A percentile compares a stretch with the other conserved stretches of the same genome.
These are phyloP conservation scores for Maconellicoccus hirsutus DNA, from an alignment of 1,140 invertebrate species.

Conservation along the genomic window DNA sequence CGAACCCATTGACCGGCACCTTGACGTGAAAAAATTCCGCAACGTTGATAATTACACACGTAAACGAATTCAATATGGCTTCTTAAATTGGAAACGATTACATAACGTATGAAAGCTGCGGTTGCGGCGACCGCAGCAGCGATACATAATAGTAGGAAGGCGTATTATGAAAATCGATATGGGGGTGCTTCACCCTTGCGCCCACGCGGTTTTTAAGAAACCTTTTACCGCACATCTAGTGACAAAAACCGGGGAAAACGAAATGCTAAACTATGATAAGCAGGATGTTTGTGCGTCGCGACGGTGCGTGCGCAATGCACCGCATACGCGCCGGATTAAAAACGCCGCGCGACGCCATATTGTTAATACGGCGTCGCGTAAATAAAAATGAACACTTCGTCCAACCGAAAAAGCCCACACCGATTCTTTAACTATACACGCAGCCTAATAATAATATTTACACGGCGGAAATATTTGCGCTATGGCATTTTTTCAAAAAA, in stretches of 20 bases:
- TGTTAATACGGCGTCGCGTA: slow-evolving; percentile 2
- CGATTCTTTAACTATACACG: not conserved
- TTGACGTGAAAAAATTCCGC: too few species aligned
- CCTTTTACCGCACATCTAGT: slow-evolving; percentile 4
- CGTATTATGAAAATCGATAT: slow-evolving; percentile 4
- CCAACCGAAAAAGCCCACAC: not conserved
- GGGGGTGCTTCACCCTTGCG: slow-evolving; percentile 6
- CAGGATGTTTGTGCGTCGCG: slow-evolving; percentile 6
- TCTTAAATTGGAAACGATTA: not conserved
- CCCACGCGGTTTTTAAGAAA: slow-evolving; percentile 2
- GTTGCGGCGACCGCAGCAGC: not conserved
- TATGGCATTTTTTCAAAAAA: not conserved
- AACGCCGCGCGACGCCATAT: slow-evolving; percentile 6
- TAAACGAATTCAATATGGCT: slow-evolving; percentile 9
- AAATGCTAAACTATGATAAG: slow-evolving; percentile 9
- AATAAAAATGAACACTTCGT: not conserved
- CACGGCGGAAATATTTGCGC: slow-evolving; percentile 6
- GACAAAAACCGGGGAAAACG: not conserved
- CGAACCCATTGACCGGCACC: too few species aligned
- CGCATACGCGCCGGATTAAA: not conserved
- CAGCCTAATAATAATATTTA: slow-evolving; percentile 6
- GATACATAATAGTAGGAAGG: slow-evolving; percentile 8
- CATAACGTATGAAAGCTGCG: not conserved
- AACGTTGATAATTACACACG: not conserved
- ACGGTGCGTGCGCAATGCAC: not conserved